phyloP scores from a whole-genome alignment of 2,797 vertebrate species.

The Rallus crepitans region DNA sequence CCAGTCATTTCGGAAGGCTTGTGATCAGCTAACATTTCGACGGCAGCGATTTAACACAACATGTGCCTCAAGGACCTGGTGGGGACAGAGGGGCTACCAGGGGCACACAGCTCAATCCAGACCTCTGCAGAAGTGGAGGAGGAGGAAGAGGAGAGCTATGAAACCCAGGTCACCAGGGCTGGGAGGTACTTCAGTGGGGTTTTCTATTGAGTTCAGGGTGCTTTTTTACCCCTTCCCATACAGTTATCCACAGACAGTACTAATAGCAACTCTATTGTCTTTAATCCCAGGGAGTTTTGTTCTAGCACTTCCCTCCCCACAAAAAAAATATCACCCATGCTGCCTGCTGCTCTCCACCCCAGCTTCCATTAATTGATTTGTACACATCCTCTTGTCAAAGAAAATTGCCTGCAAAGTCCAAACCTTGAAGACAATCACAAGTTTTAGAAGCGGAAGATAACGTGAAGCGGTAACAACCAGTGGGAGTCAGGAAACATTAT shows the following conservation, averaged over 20 bases:
- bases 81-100: not conserved
- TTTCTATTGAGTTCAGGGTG: not conserved
- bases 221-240: not conserved
- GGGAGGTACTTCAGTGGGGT: not conserved
- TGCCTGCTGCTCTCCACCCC: not conserved
- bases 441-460: not conserved
- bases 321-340: not conserved
- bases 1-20: not conserved
- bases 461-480: not conserved
- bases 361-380: slow-evolving; percentile 20
- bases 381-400: not conserved
- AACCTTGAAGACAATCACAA: not conserved
- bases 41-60: not conserved
- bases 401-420: slow-evolving; percentile 26
- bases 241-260: not conserved
- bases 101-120: not conserved
- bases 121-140: not conserved
- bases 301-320: not conserved
- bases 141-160: not conserved
- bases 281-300: not conserved
- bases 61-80: not conserved
- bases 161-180: rapidly evolving
- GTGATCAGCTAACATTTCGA: not conserved
- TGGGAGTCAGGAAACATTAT: slow-evolving; percentile 16
- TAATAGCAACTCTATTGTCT: not conserved